Evolutionary conservation across 1,140 invertebrate genomes (phyloP).

Genomic region (Macrobrachium nipponense): DNA sequence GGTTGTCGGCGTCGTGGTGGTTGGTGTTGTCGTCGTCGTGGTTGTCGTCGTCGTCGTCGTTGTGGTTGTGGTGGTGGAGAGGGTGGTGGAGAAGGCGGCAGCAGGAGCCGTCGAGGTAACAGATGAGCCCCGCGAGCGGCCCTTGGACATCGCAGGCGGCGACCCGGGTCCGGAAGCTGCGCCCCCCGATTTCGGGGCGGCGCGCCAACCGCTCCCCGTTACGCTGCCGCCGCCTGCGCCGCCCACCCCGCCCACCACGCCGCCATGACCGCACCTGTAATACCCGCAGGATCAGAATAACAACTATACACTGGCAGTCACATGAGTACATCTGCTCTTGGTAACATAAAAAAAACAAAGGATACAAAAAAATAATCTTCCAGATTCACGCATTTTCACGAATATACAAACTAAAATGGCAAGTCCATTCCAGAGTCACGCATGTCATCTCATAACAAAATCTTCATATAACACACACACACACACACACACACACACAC

Average conservation of each 20-base stretch:
- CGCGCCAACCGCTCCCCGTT: conserved; percentile 56
- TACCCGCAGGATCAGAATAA: conserved; percentile 16
- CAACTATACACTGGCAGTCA: not conserved
- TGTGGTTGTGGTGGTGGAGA: conserved; percentile 14
- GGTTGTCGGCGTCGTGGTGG: not conserved
- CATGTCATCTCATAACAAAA: not conserved
- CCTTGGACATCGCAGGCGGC: conserved; percentile 60
- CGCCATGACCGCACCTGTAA: conserved; percentile 61
- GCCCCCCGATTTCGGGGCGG: conserved; percentile 49
- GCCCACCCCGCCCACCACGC: conserved; percentile 60
- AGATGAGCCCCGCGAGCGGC: conserved; percentile 41
- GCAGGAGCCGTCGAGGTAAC: conserved; percentile 13
- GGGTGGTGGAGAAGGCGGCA: not conserved
- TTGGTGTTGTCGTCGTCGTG: not conserved
- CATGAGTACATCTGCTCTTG: not conserved
- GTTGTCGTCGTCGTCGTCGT: conserved; percentile 17
- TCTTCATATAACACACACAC: too few species aligned
- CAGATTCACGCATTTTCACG: too few species aligned
- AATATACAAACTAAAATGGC: too few species aligned
- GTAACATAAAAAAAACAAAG: not conserved
- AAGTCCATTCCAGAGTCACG: too few species aligned
- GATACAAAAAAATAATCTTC: too few species aligned
- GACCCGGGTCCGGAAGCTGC: conserved; percentile 47
- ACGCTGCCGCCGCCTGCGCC: conserved; percentile 54
- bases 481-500: conserved; percentile 16